Base-by-base conservation (phyloP, 2,113 vertebrate genomes). In the Mugil cephalus region DNA sequence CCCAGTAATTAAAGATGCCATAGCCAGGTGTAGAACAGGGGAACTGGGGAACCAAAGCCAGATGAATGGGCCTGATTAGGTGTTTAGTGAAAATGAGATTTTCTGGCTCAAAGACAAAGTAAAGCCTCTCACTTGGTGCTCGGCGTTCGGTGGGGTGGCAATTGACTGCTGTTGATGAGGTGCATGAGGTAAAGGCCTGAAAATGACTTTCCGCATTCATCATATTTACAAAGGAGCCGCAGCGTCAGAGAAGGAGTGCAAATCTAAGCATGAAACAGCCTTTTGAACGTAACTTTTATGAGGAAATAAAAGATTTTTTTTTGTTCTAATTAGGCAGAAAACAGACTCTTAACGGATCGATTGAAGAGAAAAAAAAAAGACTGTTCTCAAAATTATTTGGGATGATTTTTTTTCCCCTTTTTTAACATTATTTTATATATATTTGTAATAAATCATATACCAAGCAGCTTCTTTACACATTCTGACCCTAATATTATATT, bases 11-110 rank as follows among this genome's bases (percentile, higher is more conserved):
- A 94, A 94, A 94, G 92, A 90, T 67, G 83, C 79, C 82, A 83
- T 84, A 91, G 89, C 80, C 92, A 94, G 92, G 93, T 93, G 93
- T 91, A 88, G 80, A 70, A 68, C 63, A 45, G 78, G 79, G 81
- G 68, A 80, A 80, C 82, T 67, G 24, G 87, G 91, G 90, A 87
- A 90, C 83, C 92, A 87, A 69, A 87, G 89, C 60, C 79, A 69
- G 82, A 89, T 94, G 93, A 95, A 95, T 94, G 85, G 92, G 85
- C 79, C 90, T 95, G 94, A 94, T 94, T 94, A 93, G 92, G 87
- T 91, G 89, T 94, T 94, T 90, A 91, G 93, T 83, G 85, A 81
- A 93, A 93, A 91, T 92, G 78, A 91, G 92, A 90, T 91, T 91
- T 92, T 88, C 78, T 83, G 69, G 79, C 90, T 89, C 74, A 87